phyloP scores from a whole-genome alignment of 1,140 invertebrate genomes.

The Trichogramma pretiosum region DNA sequence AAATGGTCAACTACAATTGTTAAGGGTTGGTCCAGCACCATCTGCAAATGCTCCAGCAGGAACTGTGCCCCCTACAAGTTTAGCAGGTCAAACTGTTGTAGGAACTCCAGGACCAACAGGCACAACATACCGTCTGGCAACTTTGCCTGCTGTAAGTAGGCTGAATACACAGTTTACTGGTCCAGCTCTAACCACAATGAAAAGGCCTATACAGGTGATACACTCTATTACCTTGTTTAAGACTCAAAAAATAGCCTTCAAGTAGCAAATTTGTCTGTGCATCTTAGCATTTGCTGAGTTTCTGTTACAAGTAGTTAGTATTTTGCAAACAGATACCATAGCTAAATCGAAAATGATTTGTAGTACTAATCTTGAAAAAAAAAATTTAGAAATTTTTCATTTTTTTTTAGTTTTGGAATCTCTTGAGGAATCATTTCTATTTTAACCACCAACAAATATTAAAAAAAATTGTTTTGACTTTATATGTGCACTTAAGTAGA shows the following conservation, averaged over 20 bases:
- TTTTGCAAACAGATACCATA: background rate
- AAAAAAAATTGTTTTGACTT: no score
- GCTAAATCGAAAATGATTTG: background rate
- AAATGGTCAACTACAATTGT: constrained; percentile 85
- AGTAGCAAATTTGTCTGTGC: no score
- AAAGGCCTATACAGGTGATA: constrained; percentile 49
- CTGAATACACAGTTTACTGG: constrained; percentile 51
- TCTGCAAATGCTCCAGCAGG: constrained; percentile 45
- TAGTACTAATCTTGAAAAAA: background rate
- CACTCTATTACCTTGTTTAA: constrained; percentile 42
- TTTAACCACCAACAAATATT: no score
- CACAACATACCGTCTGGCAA: constrained; percentile 51
- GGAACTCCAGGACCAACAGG: constrained; percentile 32
- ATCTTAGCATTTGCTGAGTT: no score
- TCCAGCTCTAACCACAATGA: constrained; percentile 50
- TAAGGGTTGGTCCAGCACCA: constrained; percentile 74
- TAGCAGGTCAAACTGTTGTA: constrained; percentile 41
- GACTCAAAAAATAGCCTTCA: no score
- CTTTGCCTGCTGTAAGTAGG: constrained; percentile 51
- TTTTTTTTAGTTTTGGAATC: no score
- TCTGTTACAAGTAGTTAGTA: background rate
- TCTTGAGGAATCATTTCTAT: no score
- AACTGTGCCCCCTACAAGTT: constrained; percentile 50
- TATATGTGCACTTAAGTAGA: no score
- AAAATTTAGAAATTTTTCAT: background rate